Conservation (phyloP, 2,888 invertebrate genomes). For the Drosophila conformis region DNA sequence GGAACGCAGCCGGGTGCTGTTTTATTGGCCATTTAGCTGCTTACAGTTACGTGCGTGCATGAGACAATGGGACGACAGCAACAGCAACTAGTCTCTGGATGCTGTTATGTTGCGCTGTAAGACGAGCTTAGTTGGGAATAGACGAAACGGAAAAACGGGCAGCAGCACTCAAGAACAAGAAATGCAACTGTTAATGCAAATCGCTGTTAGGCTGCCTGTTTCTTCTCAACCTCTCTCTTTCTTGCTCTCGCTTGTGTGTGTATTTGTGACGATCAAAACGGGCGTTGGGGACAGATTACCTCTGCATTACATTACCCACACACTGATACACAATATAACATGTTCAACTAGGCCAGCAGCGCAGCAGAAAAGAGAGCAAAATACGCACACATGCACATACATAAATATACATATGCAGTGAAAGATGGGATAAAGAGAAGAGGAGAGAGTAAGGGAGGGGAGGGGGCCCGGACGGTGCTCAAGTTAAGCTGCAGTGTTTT, state of each 20-base stretch:
- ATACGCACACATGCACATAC: conserved; percentile 9
- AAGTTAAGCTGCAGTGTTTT: conserved; percentile 37
- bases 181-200: conserved; percentile 80
- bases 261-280: conserved; percentile 57
- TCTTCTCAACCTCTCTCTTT: conserved; percentile 1
- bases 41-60: conserved; percentile 77
- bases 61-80: conserved; percentile 63
- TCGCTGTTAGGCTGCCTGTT: conserved; percentile 41
- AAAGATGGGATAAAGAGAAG: background rate
- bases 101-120: conserved; percentile 41
- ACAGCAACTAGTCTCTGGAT: conserved; percentile 26
- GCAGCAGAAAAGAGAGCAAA: conserved; percentile 45
- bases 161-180: conserved; percentile 65
- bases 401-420: background rate
- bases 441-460: background rate
- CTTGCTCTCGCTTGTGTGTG: conserved; percentile 9
- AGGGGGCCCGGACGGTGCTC: background rate
- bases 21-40: conserved; percentile 77
- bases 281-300: conserved; percentile 70
- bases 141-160: conserved; percentile 49
- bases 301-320: conserved; percentile 67
- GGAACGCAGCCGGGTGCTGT: conserved; percentile 44
- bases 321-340: conserved; percentile 57
- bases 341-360: conserved; percentile 70
- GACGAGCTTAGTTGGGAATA: conserved; percentile 41